These are phyloP conservation scores for Anguilla marmorata DNA, from an alignment of 2,797 vertebrate species.

Conservation along the genomic window DNA sequence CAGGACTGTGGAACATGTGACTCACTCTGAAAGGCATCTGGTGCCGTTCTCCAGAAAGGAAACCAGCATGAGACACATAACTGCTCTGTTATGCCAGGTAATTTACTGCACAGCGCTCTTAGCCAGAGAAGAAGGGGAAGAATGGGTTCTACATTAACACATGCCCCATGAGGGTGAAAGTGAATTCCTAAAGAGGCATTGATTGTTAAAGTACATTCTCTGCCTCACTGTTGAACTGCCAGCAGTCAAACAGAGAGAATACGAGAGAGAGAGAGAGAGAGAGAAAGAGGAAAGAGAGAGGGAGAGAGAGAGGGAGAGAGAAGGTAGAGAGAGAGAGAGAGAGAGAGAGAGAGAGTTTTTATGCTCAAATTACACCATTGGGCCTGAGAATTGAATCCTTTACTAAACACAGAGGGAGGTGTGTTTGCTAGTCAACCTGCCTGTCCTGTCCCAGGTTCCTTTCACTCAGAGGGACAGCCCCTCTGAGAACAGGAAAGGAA, in stretches of 20 bases:
- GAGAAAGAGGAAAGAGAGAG: background rate
- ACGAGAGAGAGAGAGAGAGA: background rate
- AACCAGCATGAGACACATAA: background rate
- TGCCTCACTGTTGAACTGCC: background rate
- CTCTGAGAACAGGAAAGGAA: background rate
- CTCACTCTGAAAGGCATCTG: background rate
- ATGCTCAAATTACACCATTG: background rate
- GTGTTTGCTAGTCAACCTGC: background rate
- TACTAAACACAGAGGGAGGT: background rate
- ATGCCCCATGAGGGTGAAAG: background rate
- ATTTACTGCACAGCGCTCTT: background rate
- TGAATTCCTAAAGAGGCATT: background rate
- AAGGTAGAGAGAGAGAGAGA: too few relatives aligned
- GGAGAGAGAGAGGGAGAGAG: background rate
- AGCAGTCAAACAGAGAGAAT: background rate
- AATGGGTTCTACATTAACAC: background rate
- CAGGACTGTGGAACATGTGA: background rate
- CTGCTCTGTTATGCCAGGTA: background rate
- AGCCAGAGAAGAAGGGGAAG: background rate
- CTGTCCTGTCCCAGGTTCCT: background rate
- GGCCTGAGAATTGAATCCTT: background rate
- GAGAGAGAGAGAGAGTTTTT: background rate
- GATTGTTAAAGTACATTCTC: background rate
- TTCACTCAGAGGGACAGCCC: background rate
- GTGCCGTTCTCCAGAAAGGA: background rate